A percentile compares a stretch with the other conserved stretches of the same genome.
These are phyloP conservation scores for Mus minutoides DNA, from an alignment of 2,797 vertebrate genomes.

Conservation along the genomic window DNA sequence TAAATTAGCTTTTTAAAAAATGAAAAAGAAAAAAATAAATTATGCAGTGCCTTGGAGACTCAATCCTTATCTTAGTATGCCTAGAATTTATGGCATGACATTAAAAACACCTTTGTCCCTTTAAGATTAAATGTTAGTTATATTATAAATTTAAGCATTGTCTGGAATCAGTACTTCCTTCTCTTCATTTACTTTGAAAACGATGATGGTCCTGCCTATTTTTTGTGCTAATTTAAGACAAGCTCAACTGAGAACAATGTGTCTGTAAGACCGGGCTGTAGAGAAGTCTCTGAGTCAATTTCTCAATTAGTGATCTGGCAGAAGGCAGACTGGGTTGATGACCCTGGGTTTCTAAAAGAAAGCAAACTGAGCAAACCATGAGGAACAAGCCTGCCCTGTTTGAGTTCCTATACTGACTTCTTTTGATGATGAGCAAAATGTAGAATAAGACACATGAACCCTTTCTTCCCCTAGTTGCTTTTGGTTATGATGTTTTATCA, in stretches of 20 bases:
- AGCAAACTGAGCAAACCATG: too few relatives aligned
- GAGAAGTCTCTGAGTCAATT: neutral
- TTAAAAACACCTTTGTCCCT: neutral
- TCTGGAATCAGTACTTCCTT: neutral
- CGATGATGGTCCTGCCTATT: too few relatives aligned
- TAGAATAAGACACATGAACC: too few relatives aligned
- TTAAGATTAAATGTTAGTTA: neutral
- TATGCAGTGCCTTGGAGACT: neutral
- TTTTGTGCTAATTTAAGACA: neutral
- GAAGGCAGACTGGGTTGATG: neutral
- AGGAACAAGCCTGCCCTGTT: neutral
- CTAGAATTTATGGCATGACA: neutral
- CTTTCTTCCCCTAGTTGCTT: neutral
- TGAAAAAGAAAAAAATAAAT: too few relatives aligned
- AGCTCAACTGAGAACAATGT: neutral
- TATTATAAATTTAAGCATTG: neutral
- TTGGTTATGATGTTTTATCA: neutral
- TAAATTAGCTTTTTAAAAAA: too few relatives aligned
- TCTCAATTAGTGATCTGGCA: neutral
- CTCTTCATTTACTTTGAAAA: too few relatives aligned
- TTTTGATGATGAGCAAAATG: neutral
- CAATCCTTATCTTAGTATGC: neutral
- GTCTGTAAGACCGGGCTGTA: neutral
- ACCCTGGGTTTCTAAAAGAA: neutral
- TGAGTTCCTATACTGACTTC: neutral